Evolutionary conservation across 2,888 invertebrate genomes (phyloP).

Genomic region (Agrochola macilenta): DNA sequence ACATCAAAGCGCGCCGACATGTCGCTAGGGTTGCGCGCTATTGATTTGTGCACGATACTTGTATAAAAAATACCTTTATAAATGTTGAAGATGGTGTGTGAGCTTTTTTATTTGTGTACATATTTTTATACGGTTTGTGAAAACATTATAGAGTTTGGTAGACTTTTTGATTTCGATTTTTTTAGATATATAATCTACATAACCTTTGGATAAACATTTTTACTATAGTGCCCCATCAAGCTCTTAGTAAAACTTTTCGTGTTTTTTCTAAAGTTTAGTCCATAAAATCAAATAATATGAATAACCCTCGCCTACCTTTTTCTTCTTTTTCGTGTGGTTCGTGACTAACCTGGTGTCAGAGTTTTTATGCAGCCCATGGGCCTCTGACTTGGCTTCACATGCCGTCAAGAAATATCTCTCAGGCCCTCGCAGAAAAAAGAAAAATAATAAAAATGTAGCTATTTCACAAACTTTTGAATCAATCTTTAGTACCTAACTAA

Average conservation of each 20-base stretch:
- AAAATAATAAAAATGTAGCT: background rate
- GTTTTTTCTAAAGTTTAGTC: background rate
- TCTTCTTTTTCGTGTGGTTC: too few relatives aligned
- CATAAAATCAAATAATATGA: background rate
- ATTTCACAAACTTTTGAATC: background rate
- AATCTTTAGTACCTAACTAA: background rate
- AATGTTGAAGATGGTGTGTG: constrained; percentile 1
- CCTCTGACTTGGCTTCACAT: too few relatives aligned
- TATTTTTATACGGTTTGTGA: constrained; percentile 9
- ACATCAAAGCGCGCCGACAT: constrained; percentile 77
- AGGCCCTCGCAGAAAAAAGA: too few relatives aligned
- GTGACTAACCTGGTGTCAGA: too few relatives aligned
- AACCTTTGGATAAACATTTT: background rate
- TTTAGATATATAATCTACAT: background rate
- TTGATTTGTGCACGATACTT: constrained; percentile 66
- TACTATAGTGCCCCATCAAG: background rate
- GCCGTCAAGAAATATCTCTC: too few relatives aligned
- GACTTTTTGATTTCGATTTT: background rate
- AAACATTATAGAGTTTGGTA: background rate
- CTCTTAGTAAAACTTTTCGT: background rate
- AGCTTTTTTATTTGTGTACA: constrained; percentile 5
- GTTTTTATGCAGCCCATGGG: too few relatives aligned
- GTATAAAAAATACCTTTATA: constrained; percentile 41
- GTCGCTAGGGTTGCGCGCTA: constrained; percentile 69
- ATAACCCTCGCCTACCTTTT: too few relatives aligned